Evolutionary conservation across 1,140 invertebrate genomes (phyloP), one percentile per base, ranked within the genome.

Genomic region (Sarcophaga peregrina): DNA sequence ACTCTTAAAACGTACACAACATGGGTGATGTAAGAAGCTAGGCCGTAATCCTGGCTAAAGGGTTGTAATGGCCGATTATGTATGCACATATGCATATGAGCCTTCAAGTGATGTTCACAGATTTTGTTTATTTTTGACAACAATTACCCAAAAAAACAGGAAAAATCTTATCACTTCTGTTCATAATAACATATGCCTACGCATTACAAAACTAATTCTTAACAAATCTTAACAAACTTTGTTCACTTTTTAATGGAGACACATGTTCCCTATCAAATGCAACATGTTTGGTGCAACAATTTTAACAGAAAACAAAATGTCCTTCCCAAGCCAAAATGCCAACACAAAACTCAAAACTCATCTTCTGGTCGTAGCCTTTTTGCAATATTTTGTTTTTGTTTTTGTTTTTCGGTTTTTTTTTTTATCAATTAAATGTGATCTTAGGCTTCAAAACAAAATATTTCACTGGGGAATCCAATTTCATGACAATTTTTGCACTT

Each of bases 371-470:
- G 25, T 4, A 37, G 25, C 25, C 25, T 37, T 37, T n/a, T 37
- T 37, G 25, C 25, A 37, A 37, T 37, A 37, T 37, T 37, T 37
- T 37, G 25, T 37, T 37, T 37, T 37, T 2, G 25, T 37, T 37
- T n/a, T 37, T 37, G 25, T 37, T 37, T n/a, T n/a, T n/a, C n/a
- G 25, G 1, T 37, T 1, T 37, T 37, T 1, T n/a, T 17, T 8
- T 20, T 68, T 68, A 68, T 68, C 62, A 68, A 68, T 68, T 68
- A 17, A 68, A 68, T 68, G n/a, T n/a, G 15, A 68, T 68, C 62
- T 68, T 11, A 15, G 15, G n/a, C 11, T 62, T 68, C 10, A 20
- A 68, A n/a, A 68, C 2, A 68, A 20, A 68, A 68, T 8, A 68
- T 68, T 20, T 68, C 20, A 0, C 20, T 68, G 17, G 17, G 17